Conservation (phyloP, 2,113 vertebrate species). For the Triplophysa tibetana region DNA sequence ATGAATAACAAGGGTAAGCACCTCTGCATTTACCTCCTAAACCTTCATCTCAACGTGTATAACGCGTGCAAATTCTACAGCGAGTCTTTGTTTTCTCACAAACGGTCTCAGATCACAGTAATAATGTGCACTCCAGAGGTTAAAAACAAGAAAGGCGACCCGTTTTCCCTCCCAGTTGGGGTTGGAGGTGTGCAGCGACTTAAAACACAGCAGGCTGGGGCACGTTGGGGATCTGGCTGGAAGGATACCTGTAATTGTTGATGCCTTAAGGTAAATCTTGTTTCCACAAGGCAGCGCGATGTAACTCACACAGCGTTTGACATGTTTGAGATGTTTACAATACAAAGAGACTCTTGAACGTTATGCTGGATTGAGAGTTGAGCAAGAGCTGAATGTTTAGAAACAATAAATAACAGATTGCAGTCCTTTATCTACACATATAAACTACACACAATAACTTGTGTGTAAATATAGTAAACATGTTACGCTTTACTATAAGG, state of each 20-base stretch:
- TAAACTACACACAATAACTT: no score
- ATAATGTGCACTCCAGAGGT: background rate
- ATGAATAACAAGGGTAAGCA: background rate
- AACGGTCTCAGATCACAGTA: background rate
- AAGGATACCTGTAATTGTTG: constrained; percentile 22
- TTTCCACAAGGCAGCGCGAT: background rate
- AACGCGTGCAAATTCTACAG: background rate
- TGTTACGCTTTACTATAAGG: no score
- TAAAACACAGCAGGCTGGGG: constrained; percentile 21
- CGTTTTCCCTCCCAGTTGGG: background rate
- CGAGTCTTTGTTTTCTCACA: constrained; percentile 27
- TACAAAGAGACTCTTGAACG: background rate
- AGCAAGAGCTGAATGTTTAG: background rate
- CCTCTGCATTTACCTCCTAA: background rate
- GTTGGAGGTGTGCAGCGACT: background rate
- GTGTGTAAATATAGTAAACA: no score
- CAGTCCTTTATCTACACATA: background rate
- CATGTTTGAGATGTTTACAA: constrained; percentile 36
- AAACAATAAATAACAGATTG: background rate
- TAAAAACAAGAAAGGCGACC: constrained; percentile 12
- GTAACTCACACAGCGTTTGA: background rate
- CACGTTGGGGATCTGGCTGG: background rate
- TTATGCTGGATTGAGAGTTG: background rate
- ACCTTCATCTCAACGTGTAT: background rate
- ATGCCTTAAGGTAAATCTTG: constrained; percentile 18